Evolutionary conservation across 2,888 invertebrate genomes (phyloP), one percentile per base, ranked within the genome.

Genomic region (Sesamia inferens): DNA sequence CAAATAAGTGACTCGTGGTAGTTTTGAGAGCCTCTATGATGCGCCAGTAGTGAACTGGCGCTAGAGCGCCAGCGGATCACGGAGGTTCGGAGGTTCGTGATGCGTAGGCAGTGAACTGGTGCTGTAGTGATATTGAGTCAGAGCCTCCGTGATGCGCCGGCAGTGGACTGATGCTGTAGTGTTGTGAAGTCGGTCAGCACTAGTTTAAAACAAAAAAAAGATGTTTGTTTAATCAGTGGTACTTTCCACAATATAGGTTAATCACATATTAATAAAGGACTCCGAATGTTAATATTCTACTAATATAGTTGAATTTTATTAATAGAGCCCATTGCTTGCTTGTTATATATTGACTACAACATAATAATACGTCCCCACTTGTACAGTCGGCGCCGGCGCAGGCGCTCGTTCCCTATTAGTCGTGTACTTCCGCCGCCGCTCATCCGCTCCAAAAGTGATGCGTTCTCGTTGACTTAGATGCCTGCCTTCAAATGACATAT

Each of bases 361-460:
- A 55, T n/a, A 42, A 13, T 42, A 42, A 16, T 42, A 61, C 11
- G 61, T 55, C n/a, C 39, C 47, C 44, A 47, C 64, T 51, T 61
- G 14, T 44, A 42, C 55, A 51, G 76, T 51, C 87, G 85, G 83
- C 79, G 89, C 83, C 88, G 84, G 80, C 79, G 83, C 81, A 79
- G 84, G 75, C 64, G 79, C 85, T 76, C 71, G 88, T 79, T 85
- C 90, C 89, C 88, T 92, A 89, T 93, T 91, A 90, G 93, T 89
- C 88, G n/a, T n/a, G 71, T 57, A 74, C 78, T 89, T 92, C 92
- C 92, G 85, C 80, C 79, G 86, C 85, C 86, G 78, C 88, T 89
- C 90, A 92, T 93, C 94, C 94, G 94, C 91, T 91, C 89, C 89
- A 78, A 89, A 85, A 89, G 86, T 78, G 79, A 77, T 81, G 80